Percentiles rank a stretch among this genome's conserved stretches.
Conservation (phyloP, 2,113 vertebrate genomes). For the Emydura subglobosa region DNA sequence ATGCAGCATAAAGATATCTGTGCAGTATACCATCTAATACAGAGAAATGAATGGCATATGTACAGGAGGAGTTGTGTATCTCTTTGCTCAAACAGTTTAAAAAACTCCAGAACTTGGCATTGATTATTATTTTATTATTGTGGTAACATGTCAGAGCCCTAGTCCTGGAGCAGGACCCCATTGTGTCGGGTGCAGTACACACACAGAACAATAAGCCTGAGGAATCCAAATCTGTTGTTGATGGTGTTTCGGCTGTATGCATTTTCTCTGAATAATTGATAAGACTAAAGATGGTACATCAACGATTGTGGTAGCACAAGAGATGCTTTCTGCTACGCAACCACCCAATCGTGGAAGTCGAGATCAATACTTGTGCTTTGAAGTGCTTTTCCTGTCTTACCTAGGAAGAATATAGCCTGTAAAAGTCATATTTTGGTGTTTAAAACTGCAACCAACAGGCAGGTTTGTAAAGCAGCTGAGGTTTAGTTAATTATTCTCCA, state of each 20-base stretch:
- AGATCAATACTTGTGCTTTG: slow-evolving; percentile 30
- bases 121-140: background rate
- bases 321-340: slow-evolving; percentile 59
- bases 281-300: slow-evolving; percentile 62
- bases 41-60: background rate
- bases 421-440: slow-evolving; percentile 3
- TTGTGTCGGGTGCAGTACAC: background rate
- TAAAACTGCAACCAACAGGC: background rate
- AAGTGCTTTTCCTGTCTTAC: slow-evolving; percentile 12
- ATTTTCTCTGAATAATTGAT: slow-evolving; percentile 72
- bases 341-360: background rate
- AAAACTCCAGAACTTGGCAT: background rate
- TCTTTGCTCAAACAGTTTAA: background rate
- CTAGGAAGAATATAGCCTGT: slow-evolving; percentile 39
- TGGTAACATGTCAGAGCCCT: background rate
- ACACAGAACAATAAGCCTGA: background rate
- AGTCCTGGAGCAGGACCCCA: background rate
- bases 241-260: slow-evolving; percentile 28
- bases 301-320: slow-evolving; percentile 46
- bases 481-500: background rate
- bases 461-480: accelerated
- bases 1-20: background rate
- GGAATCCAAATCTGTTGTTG: slow-evolving; percentile 23
- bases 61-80: background rate
- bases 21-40: accelerated